Evolutionary conservation across 2,888 invertebrate genomes (phyloP), one percentile per base, ranked within the genome.

Genomic region (Hirtodrosophila trivittata): DNA sequence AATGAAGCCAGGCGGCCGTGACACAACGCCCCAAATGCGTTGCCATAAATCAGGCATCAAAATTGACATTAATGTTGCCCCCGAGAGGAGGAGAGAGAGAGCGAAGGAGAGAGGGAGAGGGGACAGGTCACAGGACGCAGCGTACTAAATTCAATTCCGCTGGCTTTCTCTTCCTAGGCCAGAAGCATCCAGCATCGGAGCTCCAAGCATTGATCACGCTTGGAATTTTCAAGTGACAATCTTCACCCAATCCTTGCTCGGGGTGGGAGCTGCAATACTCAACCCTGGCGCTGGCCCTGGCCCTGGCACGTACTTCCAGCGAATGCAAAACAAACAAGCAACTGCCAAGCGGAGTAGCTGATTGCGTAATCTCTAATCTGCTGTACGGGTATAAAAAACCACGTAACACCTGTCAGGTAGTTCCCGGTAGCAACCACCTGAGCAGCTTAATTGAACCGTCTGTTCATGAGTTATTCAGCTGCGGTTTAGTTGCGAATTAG

Each of bases 61-160:
- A 81, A 81, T 85, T 85, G 75, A 69, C 86, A 84, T 84, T 86
- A 86, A 84, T 84, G 81, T 81, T 68, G 64, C 67, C 66, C 83
- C 28, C 58, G 55, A 64, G 60, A 56, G 42, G 25, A 30, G 25
- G 32, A 39, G 49, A 35, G 13, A 25, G 12, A 13, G 49, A 16
- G 12, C 25, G 37, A 12, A 10, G 14, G 14, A 32, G 4, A 12
- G 10, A 12, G 41, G 4, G n/a, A 8, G 6, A 1, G 3, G 18
- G 9, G 55, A 1, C 10, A 32, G 13, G 55, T 1, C 10, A n/a
- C 30, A 30, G 43, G 8, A 25, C 30, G 35, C 14, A 14, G 28
- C 13, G 51, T 45, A 33, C 30, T 28, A 42, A 67, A 83, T 84
- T 83, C 82, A 77, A 77, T 77, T 77, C 74, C 37, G 37, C 30